Base-by-base conservation (phyloP, 1,140 invertebrate genomes). In the Drusus annulatus region DNA sequence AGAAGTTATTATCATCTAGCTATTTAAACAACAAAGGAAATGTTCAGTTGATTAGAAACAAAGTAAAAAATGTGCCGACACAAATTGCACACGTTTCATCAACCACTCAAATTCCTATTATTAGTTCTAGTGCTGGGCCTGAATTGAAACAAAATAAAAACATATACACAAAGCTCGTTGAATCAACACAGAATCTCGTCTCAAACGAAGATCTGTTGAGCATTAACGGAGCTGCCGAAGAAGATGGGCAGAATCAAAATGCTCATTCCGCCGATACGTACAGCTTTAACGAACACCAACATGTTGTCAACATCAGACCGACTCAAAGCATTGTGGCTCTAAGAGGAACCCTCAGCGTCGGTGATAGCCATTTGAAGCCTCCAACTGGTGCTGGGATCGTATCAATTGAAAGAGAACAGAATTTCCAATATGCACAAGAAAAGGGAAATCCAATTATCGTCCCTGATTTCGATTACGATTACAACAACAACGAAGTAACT, bases 161-260 rank as follows among this genome's bases (percentile, higher is more conserved):
- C 65, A 85, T 86, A 17, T 89, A 89, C 78, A 86, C 87, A n/a
- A 90, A 87, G 85, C 80, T 91, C 51, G 89, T 91, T 8, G 88
- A 89, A 62, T 90, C 87, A 15, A 91, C 91, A 5, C 89, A 90
- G 84, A 89, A 91, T 86, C 84, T 91, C 10, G 89, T 92, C 68
- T 87, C 88, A 15, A 91, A 91, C 81, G 87, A 90, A 83, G 91
- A 92, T 86, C 87, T 92, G 16, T 80, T 92, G 45, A 88, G 87
- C 84, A 91, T 92, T 5, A 92, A 92, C 82, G 86, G 89, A 19
- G 90, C 90, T 1, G 86, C 86, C 50, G 89, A 90, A 84, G 86
- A 84, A 80, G 78, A 86, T n/a, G 83, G 84, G 1, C 79, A 84
- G 10, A 82, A 84, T 45, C 84, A 81, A 51, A 86, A 89, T 73